Base-by-base conservation (phyloP, 1,140 invertebrate species). In the Pseudomyrmex dendroicus region DNA sequence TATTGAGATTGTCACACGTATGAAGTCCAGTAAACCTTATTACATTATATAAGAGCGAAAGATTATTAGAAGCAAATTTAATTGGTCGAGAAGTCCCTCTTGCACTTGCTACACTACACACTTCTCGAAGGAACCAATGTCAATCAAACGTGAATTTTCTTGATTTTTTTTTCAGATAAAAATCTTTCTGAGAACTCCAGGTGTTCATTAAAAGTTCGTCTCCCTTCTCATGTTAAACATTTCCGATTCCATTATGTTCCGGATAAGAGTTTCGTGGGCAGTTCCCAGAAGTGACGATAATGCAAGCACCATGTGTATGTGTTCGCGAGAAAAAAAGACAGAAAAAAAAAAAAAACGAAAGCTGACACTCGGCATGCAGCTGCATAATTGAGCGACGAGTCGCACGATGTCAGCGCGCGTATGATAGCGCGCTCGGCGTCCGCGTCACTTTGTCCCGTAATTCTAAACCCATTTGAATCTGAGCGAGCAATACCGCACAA, bases 381-480 rank as follows among this genome's bases (percentile, higher is more conserved):
- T 72, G 76, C 54, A 80, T 80, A 80, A 80, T 80, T 80, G 66
- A 78, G 64, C 74, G 52, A 52, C 76, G 76, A 56, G 76, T 80
- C 76, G 68, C 66, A 80, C 76, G 76, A 67, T 72, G 76, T 70
- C 76, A 80, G 76, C 76, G 76, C 76, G 76, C 44, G 59, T 61
- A 56, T 46, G 76, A 80, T 80, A 80, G 72, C 72, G 76, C 76
- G 35, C 66, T 72, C 76, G 66, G 76, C 35, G 35, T 80, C 64
- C 76, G 50, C 54, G 70, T 13, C 76, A 72, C 76, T 80, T 80
- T 80, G 76, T 78, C 66, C 72, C 72, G 76, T 80, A 80, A 80
- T 80, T 72, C 76, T 80, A 80, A 61, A 80, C 76, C 76, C 66
- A 80, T 80, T 80, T 80, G 44, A 80, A 56, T 48, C 59, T 20